These are phyloP conservation scores for Bombyx mori DNA, from an alignment of 1,140 invertebrate species.

Conservation along the genomic window ASM3026992v2 NC_085117.1:2348501-2349000, in stretches of 20 bases:
- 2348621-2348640: conserved; percentile 34
- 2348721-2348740: background rate
- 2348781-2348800: conserved; percentile 38
- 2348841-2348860: conserved; percentile 23
- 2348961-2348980: conserved; percentile 27
- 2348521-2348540: too few relatives aligned
- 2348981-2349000: conserved; percentile 25
- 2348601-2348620: conserved; percentile 23
- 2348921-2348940: conserved; percentile 24
- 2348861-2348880: conserved; percentile 24
- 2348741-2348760: conserved; percentile 29
- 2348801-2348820: conserved; percentile 29
- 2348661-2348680: conserved; percentile 20
- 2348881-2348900: conserved; percentile 18
- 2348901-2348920: conserved; percentile 6
- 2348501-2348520: too few relatives aligned
- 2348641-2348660: conserved; percentile 26
- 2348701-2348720: conserved; percentile 27
- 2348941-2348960: conserved; percentile 39
- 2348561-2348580: too few relatives aligned
- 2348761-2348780: conserved; percentile 30
- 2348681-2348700: conserved; percentile 23
- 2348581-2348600: too few relatives aligned
- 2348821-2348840: conserved; percentile 20
- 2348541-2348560: too few relatives aligned